Percentiles rank a stretch among this genome's conserved stretches.
Conservation (phyloP, 2,888 invertebrate species). For the Barypeithes pellucidus region DNA sequence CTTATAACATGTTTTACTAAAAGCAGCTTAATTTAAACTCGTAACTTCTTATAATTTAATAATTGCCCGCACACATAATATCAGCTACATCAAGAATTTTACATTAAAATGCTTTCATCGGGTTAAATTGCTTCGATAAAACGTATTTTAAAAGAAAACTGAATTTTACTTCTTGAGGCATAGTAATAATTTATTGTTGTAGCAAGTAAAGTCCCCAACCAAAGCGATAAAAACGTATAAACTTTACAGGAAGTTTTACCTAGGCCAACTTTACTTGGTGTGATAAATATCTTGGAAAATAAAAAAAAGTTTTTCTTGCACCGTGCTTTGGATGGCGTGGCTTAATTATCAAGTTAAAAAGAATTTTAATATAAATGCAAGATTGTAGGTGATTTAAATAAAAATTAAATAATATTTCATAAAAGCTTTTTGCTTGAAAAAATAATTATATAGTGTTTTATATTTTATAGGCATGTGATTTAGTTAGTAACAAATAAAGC, state of each 20-base stretch:
- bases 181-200: constrained; percentile 38
- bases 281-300: constrained; percentile 26
- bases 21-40: constrained; percentile 6
- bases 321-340: constrained; percentile 12
- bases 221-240: constrained; percentile 37
- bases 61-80: constrained; percentile 15
- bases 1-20: constrained; percentile 14
- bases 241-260: constrained; percentile 42
- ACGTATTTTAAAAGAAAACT: constrained; percentile 37
- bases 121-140: constrained; percentile 29
- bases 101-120: constrained; percentile 23
- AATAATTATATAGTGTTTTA: not conserved
- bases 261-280: constrained; percentile 27
- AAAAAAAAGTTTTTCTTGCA: constrained; percentile 6
- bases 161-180: constrained; percentile 25
- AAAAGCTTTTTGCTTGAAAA: not conserved
- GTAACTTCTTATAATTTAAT: constrained; percentile 22
- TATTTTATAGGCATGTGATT: too few species aligned
- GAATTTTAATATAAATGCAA: not conserved
- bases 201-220: constrained; percentile 27
- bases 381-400: not conserved
- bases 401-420: not conserved
- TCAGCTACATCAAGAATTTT: constrained; percentile 11
- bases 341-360: constrained; percentile 1
- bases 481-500: too few species aligned